phyloP scores from a whole-genome alignment of 2,113 vertebrate species.

The Nannospalax galili region DNA sequence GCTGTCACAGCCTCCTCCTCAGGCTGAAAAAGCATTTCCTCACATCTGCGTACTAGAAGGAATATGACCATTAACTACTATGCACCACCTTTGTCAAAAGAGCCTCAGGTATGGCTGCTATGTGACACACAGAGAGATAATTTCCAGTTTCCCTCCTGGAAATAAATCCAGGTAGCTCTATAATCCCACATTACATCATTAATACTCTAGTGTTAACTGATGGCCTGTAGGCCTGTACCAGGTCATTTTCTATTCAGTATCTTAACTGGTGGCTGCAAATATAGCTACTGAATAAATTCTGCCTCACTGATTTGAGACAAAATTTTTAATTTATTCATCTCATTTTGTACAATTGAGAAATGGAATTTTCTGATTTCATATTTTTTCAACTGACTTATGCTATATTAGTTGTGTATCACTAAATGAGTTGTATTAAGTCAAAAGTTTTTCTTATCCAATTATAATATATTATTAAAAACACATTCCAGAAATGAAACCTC shows the following conservation, averaged over 20 bases:
- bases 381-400: constrained; percentile 48
- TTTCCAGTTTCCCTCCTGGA: constrained; percentile 44
- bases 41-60: neutral
- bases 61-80: neutral
- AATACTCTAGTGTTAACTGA: constrained; percentile 26
- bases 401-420: constrained; percentile 30
- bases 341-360: constrained; percentile 8
- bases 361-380: neutral
- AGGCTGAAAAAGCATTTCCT: neutral
- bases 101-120: neutral
- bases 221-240: neutral
- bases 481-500: constrained; percentile 49
- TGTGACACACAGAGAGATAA: neutral
- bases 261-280: neutral
- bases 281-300: neutral
- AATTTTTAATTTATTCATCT: constrained; percentile 38
- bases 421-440: constrained; percentile 38
- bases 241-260: constrained; percentile 37
- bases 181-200: neutral
- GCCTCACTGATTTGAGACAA: neutral
- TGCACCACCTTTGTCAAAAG: constrained; percentile 12
- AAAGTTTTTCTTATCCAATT: constrained; percentile 48
- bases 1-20: neutral
- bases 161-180: constrained; percentile 20
- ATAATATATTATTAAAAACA: constrained; percentile 58